phyloP scores from a whole-genome alignment of 1,140 invertebrate genomes.

The Drosophila nigromelanica region DNA sequence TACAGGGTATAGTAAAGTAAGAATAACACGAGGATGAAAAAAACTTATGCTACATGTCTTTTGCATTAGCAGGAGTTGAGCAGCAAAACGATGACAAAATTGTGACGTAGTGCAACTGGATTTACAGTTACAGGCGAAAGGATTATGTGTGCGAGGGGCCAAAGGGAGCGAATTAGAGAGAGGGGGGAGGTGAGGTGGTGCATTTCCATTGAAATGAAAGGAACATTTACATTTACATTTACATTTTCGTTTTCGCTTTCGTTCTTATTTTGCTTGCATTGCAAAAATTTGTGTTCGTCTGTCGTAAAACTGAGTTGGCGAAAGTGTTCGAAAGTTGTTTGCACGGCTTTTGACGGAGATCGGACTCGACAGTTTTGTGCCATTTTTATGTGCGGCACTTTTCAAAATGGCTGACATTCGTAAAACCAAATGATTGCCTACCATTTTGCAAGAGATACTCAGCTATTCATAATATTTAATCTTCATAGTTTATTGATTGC shows the following conservation, averaged over 20 bases:
- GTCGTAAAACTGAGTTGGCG: slow-evolving; percentile 27
- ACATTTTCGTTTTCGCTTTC: slow-evolving; percentile 9
- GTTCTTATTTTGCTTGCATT: slow-evolving; percentile 16
- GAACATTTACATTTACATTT: slow-evolving; percentile 4
- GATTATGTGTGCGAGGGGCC: slow-evolving; percentile 8
- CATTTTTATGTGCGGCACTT: slow-evolving; percentile 15
- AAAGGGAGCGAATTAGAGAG: no score
- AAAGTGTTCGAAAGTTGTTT: slow-evolving; percentile 33
- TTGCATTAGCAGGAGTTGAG: slow-evolving; percentile 36
- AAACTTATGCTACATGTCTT: slow-evolving; percentile 42
- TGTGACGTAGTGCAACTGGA: slow-evolving; percentile 29
- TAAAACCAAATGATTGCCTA: slow-evolving; percentile 13
- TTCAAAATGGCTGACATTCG: slow-evolving; percentile 28
- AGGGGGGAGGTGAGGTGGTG: not conserved
- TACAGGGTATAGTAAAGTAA: slow-evolving; percentile 26
- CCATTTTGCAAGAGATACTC: slow-evolving; percentile 6
- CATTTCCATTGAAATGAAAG: slow-evolving; percentile 21
- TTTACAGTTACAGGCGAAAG: slow-evolving; percentile 9
- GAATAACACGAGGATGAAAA: slow-evolving; percentile 1
- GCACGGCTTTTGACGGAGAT: not conserved
- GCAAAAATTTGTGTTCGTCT: slow-evolving; percentile 4
- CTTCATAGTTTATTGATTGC: slow-evolving; percentile 17
- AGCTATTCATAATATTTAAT: slow-evolving; percentile 1
- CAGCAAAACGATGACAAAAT: slow-evolving; percentile 27
- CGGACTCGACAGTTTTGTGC: not conserved